A percentile compares a stretch with the other conserved stretches of the same genome.
These are phyloP conservation scores for Gallinago nigripennis DNA, from an alignment of 2,797 vertebrate species.

Conservation along the genomic window DNA sequence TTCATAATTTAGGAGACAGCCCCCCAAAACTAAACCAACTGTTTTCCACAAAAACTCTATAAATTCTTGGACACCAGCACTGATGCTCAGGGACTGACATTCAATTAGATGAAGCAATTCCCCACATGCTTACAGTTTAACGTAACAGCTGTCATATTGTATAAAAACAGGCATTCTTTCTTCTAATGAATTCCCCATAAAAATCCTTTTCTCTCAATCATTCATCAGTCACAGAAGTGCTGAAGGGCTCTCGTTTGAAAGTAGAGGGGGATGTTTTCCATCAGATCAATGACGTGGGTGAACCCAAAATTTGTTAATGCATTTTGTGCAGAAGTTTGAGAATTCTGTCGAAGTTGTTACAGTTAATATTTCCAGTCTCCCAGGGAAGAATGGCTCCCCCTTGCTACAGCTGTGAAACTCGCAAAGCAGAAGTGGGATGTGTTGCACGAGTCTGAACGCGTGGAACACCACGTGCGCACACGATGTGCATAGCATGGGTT, in stretches of 20 bases:
- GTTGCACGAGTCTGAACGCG: fast-evolving
- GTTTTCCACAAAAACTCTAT: not conserved
- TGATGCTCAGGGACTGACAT: not conserved
- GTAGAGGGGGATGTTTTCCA: not conserved
- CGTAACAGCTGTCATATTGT: not conserved
- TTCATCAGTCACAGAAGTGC: not conserved
- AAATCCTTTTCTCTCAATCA: not conserved
- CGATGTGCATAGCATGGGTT: fast-evolving
- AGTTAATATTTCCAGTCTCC: not conserved
- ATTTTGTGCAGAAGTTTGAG: not conserved
- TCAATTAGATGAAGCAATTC: not conserved
- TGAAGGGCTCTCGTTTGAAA: not conserved
- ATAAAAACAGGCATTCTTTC: not conserved
- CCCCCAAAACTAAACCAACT: not conserved
- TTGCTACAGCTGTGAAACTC: not conserved
- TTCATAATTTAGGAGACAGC: not conserved
- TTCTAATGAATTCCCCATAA: not conserved
- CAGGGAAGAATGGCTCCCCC: not conserved
- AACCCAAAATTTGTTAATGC: not conserved
- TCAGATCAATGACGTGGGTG: not conserved
- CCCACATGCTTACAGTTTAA: not conserved
- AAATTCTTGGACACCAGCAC: not conserved
- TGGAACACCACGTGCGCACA: not conserved
- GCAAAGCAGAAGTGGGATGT: not conserved
- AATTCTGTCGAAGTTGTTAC: not conserved